A percentile compares a stretch with the other conserved stretches of the same genome.
phyloP scores from a whole-genome alignment of 2,797 vertebrate species.

The Platalea minor region DNA sequence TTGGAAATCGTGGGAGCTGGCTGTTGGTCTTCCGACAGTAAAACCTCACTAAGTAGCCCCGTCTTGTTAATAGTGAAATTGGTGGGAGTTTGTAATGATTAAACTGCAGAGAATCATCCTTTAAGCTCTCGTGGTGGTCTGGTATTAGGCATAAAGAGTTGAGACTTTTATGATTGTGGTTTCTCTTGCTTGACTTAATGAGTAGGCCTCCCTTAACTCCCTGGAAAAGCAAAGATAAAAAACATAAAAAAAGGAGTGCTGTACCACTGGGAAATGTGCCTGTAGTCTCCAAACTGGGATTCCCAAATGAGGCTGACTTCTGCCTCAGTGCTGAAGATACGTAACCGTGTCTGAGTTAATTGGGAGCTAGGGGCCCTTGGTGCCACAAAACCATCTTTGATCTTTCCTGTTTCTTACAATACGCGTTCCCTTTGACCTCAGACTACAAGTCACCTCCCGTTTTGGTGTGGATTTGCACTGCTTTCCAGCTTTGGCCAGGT shows the following conservation, averaged over 20 bases:
- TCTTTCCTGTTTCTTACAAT: background rate
- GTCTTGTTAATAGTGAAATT: background rate
- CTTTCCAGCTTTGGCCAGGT: background rate
- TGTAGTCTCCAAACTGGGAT: fast-evolving
- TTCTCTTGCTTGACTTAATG: background rate
- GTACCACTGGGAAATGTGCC: background rate
- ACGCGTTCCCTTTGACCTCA: fast-evolving
- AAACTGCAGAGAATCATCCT: background rate
- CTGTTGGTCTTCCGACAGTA: background rate
- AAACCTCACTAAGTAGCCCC: background rate
- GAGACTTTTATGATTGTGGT: background rate
- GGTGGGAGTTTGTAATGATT: background rate
- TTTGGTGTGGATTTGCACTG: background rate
- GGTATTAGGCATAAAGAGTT: background rate
- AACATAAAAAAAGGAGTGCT: background rate
- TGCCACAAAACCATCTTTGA: background rate
- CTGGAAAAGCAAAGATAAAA: background rate
- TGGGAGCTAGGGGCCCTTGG: background rate
- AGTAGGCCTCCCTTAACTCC: background rate
- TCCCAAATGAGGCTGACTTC: background rate
- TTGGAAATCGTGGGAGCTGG: background rate
- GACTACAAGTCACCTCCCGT: fast-evolving
- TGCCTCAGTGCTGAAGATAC: background rate
- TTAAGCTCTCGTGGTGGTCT: background rate
- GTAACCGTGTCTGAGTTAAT: background rate